A percentile compares a stretch with the other conserved stretches of the same genome.
These are phyloP conservation scores for Neolamprologus toae DNA, from an alignment of 2,113 vertebrate genomes.

Conservation along the genomic window DNA sequence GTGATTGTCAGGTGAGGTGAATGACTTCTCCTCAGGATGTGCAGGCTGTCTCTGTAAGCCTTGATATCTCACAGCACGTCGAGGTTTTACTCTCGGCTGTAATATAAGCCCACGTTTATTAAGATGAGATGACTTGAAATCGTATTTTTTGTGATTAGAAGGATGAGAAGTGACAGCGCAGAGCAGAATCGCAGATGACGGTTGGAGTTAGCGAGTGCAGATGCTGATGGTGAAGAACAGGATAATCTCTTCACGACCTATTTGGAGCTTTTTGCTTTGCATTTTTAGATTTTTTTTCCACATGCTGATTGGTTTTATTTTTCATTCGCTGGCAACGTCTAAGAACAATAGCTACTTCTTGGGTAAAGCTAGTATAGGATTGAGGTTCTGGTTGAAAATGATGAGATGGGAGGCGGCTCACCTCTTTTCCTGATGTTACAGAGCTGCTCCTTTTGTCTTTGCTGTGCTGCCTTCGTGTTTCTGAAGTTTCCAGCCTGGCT, in stretches of 20 bases:
- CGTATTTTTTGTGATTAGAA: background rate
- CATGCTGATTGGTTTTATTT: background rate
- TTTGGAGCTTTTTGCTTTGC: background rate
- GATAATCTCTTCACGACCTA: rapidly evolving
- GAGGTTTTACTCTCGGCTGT: background rate
- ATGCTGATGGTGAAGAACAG: background rate
- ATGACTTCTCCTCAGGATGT: background rate
- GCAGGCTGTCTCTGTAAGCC: background rate
- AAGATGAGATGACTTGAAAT: background rate
- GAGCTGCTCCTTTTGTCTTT: background rate
- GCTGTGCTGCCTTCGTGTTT: background rate
- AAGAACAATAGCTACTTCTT: background rate
- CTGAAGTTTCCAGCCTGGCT: background rate
- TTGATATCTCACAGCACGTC: background rate
- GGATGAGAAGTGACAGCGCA: background rate
- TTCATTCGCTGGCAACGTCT: rapidly evolving
- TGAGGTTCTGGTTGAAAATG: background rate
- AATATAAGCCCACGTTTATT: background rate
- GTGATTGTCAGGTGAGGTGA: background rate
- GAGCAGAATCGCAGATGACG: background rate
- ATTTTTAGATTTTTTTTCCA: background rate
- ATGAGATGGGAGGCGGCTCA: background rate
- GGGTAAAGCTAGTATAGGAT: background rate
- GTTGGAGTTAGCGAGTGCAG: rapidly evolving
- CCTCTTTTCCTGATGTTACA: background rate